Evolutionary conservation across 2,113 vertebrate genomes (phyloP), one percentile per base, ranked within the genome.

Genomic region (Triplophysa rosa): DNA sequence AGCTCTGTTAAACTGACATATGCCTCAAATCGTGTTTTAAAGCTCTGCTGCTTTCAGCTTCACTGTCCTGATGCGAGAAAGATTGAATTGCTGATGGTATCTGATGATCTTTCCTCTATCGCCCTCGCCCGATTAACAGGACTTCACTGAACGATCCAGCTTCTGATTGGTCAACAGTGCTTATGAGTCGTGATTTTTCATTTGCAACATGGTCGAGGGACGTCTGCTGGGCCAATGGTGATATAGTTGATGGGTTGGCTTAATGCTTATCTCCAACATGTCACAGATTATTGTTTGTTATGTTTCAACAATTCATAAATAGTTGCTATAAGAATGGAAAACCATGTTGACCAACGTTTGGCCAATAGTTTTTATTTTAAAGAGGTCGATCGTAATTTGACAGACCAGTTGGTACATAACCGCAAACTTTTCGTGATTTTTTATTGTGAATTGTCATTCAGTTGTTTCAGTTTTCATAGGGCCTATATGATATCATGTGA

Each of bases 71-170:
- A 16, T 8, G 56, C 29, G 56, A 77, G 21, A 65, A 69, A 83
- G 80, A 83, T 4, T 52, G 67, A 83, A 80, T 76, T 76, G 65
- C 24, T 62, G 40, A 68, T n/a, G 33, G 58, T 24, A 19, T 77
- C 73, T 71, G 12, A 54, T 19, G 13, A 67, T 69, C 66, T 77
- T 54, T 40, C 74, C 82, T 84, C 70, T 73, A 78, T 67, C 67
- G 33, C 71, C 52, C 73, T 40, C 67, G 6, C 77, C 52, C 67
- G 74, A 68, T 58, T 17, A 4, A 8, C n/a, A 12, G 66, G 33
- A 68, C 69, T n/a, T 72, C 42, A 62, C 47, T 56, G 77, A 76
- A 76, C 45, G 67, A 85, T 73, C 63, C 71, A 29, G 68, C 47
- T 54, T 78, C 54, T 61, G 54, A 80, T 83, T 59, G 52, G 62